Percentiles rank a stretch among this genome's conserved stretches.
phyloP scores from a whole-genome alignment of 2,113 vertebrate genomes.

The Neopipo cinnamomea region DNA sequence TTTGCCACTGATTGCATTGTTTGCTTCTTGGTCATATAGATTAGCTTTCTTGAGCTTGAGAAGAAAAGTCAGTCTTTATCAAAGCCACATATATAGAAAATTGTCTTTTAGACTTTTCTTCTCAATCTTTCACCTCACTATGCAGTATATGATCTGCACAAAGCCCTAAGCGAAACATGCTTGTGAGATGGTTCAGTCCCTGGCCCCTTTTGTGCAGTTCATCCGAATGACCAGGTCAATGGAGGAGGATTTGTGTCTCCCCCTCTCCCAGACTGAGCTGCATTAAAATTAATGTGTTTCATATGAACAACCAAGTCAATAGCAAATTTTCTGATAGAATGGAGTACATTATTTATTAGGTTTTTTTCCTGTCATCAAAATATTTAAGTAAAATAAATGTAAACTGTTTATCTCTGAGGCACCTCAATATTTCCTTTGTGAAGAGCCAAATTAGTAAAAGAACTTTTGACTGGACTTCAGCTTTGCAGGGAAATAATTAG shows the following conservation, averaged over 20 bases:
- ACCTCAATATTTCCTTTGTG: background rate
- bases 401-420: background rate
- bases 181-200: background rate
- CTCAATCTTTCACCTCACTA: background rate
- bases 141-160: background rate
- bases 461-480: background rate
- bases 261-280: background rate
- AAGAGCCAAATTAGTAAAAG: slow-evolving; percentile 3
- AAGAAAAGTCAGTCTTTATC: background rate
- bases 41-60: background rate
- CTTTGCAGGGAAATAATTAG: slow-evolving; percentile 14
- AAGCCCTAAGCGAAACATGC: background rate
- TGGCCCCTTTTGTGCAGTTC: background rate
- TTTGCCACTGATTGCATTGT: background rate
- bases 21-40: background rate
- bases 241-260: background rate
- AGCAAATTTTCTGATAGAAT: background rate
- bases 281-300: background rate
- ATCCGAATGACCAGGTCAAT: background rate
- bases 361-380: background rate
- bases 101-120: background rate
- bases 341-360: background rate
- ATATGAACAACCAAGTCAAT: background rate
- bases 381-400: background rate
- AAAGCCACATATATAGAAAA: background rate